Evolutionary conservation across 2,888 invertebrate species (phyloP).

Genomic region (Leptogaster cylindrica): DNA sequence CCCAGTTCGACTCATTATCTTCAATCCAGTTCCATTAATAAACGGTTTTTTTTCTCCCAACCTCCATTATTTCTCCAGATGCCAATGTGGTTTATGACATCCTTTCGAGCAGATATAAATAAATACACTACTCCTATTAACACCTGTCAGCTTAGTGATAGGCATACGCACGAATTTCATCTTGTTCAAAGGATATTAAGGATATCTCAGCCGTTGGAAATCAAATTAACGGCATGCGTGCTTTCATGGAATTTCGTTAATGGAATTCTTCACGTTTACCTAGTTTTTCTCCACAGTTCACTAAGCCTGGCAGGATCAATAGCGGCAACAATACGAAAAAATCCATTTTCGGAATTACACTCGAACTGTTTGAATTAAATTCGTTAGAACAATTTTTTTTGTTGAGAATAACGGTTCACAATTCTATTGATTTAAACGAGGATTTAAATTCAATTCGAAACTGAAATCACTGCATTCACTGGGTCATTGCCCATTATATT

Average conservation of each 20-base stretch:
- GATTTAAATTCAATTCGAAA: no score
- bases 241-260: constrained; percentile 1
- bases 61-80: no score
- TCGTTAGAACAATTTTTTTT: not conserved
- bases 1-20: no score
- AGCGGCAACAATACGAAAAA: constrained; percentile 5
- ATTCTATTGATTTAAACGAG: no score
- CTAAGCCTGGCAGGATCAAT: constrained; percentile 12
- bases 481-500: constrained; percentile 27
- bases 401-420: no score
- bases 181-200: not conserved
- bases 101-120: not conserved
- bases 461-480: constrained; percentile 27
- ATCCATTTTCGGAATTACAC: constrained; percentile 12
- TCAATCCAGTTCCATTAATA: not conserved
- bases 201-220: not conserved
- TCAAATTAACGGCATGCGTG: constrained; percentile 20
- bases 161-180: not conserved
- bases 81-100: constrained; percentile 24
- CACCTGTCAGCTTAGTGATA: not conserved
- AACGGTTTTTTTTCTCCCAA: no score
- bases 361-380: constrained; percentile 4
- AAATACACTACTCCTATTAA: not conserved
- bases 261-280: constrained; percentile 10
- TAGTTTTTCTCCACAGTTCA: constrained; percentile 35